Evolutionary conservation across 1,140 invertebrate genomes (phyloP).

Genomic region (Cotesia glomerata): DNA sequence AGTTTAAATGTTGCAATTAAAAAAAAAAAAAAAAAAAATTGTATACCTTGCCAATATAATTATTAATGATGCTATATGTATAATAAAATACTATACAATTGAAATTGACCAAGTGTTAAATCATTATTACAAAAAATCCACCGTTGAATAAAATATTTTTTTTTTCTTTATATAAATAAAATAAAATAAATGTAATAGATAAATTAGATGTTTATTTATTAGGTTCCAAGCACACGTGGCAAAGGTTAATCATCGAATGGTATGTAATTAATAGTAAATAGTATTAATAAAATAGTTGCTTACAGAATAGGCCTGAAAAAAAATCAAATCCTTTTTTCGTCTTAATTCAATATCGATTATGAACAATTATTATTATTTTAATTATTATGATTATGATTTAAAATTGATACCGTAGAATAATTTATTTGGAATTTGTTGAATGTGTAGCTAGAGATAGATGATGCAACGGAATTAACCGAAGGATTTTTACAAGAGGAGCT

Average conservation of each 20-base stretch:
- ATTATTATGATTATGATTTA: background rate
- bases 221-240: slow-evolving; percentile 8
- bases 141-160: background rate
- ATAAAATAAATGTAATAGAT: background rate
- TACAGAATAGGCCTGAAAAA: slow-evolving; percentile 56
- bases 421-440: slow-evolving; percentile 39
- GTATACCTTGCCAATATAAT: slow-evolving; percentile 57
- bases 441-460: slow-evolving; percentile 90
- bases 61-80: slow-evolving; percentile 40
- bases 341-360: no score
- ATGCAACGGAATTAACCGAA: slow-evolving; percentile 86
- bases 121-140: background rate
- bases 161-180: background rate
- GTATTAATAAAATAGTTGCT: slow-evolving; percentile 32
- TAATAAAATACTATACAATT: slow-evolving; percentile 52
- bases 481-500: slow-evolving; percentile 91
- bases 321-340: background rate
- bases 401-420: slow-evolving; percentile 27
- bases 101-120: slow-evolving; percentile 39
- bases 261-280: slow-evolving; percentile 46
- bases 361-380: slow-evolving; percentile 1
- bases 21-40: slow-evolving; percentile 41
- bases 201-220: background rate
- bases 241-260: slow-evolving; percentile 38
- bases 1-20: slow-evolving; percentile 28